These are phyloP conservation scores for Tringa solitaria DNA, from an alignment of 2,113 vertebrate species.

Conservation along the genomic window DNA sequence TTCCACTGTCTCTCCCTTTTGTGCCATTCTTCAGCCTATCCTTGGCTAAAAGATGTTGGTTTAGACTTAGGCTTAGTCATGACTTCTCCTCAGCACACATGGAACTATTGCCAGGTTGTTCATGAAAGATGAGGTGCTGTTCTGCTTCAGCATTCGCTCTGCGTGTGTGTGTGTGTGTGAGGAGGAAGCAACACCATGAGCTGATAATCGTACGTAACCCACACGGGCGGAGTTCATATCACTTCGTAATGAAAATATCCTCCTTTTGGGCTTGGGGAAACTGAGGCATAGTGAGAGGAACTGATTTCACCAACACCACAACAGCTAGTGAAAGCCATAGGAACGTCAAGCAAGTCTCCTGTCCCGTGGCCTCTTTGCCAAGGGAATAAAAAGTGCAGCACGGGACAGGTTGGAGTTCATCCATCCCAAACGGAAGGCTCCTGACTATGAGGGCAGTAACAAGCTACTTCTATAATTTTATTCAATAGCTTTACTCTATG, in stretches of 20 bases:
- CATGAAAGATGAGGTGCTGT: not conserved
- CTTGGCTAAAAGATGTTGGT: not conserved
- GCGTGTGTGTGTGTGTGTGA: not conserved
- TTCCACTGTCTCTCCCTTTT: not conserved
- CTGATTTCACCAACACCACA: not conserved
- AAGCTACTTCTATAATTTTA: not conserved
- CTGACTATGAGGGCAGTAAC: not conserved
- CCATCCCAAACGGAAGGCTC: not conserved
- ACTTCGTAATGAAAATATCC: not conserved
- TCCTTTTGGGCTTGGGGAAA: not conserved
- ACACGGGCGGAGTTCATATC: accelerated
- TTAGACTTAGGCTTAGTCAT: not conserved
- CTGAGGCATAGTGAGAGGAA: not conserved
- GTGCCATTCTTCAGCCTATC: not conserved
- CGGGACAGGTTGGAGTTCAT: not conserved
- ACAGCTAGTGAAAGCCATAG: not conserved
- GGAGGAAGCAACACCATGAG: not conserved
- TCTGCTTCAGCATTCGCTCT: not conserved
- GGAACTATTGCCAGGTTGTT: not conserved
- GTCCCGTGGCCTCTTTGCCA: not conserved
- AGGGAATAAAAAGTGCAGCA: not conserved
- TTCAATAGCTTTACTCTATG: not conserved
- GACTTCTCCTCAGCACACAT: not conserved
- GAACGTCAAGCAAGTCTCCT: not conserved
- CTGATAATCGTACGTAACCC: not conserved